Evolutionary conservation across 2,797 vertebrate species (phyloP).

Genomic region (Calcarius lapponicus): DNA sequence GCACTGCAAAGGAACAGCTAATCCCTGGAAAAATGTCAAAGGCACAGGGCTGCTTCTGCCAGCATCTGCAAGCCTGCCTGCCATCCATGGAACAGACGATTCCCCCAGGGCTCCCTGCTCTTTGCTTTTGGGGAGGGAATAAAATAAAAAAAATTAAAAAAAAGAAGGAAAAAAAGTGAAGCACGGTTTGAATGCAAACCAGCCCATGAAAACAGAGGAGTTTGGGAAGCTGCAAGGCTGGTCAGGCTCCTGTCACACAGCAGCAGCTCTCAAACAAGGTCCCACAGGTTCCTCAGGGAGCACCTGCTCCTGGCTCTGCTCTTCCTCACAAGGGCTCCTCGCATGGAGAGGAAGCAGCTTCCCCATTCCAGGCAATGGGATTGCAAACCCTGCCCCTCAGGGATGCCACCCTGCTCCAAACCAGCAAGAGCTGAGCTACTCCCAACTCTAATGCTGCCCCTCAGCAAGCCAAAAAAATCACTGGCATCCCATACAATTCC

Average conservation of each 20-base stretch:
- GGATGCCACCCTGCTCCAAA: neutral
- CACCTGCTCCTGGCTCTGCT: neutral
- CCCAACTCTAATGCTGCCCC: neutral
- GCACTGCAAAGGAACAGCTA: conserved; percentile 16
- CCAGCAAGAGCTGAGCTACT: neutral
- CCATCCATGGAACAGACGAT: neutral
- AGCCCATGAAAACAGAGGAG: neutral
- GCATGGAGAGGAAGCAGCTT: accelerated
- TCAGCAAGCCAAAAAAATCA: neutral
- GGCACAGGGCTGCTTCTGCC: neutral
- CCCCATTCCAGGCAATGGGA: neutral
- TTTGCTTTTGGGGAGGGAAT: neutral
- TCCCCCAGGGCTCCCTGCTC: neutral
- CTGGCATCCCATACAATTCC: neutral
- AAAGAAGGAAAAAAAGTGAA: accelerated
- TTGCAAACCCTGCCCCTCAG: neutral
- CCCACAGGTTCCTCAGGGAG: neutral
- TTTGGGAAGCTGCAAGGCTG: neutral
- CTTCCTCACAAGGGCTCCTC: neutral
- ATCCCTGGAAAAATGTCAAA: conserved; percentile 55
- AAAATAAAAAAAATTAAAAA: neutral
- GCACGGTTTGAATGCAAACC: neutral
- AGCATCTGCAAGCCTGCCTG: neutral
- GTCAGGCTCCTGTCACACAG: neutral
- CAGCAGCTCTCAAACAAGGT: neutral